phyloP scores from a whole-genome alignment of 2,797 vertebrate genomes.

The Gymnothorax reevesii region DNA sequence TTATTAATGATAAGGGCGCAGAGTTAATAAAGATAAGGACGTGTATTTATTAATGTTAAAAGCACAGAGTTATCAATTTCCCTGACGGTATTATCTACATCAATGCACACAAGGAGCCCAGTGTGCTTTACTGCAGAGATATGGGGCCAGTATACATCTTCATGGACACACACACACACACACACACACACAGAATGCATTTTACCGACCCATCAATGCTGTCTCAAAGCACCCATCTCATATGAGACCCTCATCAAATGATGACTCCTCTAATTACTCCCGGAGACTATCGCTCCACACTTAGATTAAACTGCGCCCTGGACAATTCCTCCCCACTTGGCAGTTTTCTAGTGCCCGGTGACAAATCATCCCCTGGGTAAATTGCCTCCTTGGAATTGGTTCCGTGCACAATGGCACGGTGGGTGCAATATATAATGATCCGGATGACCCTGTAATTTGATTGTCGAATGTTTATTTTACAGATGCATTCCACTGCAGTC shows the following conservation, averaged over 20 bases:
- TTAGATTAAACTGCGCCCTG: constrained; percentile 1
- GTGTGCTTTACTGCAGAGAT: not conserved
- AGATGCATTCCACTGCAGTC: not conserved
- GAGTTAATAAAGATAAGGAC: too few relatives aligned
- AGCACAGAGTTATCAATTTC: constrained; percentile 1
- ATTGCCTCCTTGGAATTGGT: not conserved
- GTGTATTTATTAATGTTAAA: not conserved
- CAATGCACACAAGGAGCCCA: not conserved
- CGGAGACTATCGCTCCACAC: not conserved
- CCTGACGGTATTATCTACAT: not conserved
- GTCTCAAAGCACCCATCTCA: not conserved
- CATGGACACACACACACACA: too few relatives aligned
- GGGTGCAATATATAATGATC: not conserved
- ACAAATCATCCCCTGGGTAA: constrained; percentile 5
- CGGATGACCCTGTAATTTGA: not conserved
- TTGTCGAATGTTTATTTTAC: not conserved
- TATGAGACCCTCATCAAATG: not conserved
- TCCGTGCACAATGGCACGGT: not conserved
- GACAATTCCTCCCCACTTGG: not conserved
- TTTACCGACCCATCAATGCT: not conserved
- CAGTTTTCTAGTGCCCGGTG: not conserved
- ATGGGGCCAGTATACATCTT: not conserved
- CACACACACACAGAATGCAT: not conserved
- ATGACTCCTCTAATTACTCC: not conserved
- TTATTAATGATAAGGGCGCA: too few relatives aligned